Evolutionary conservation across 2,888 invertebrate genomes (phyloP).

Genomic region (Hirudinaria manillensis): DNA sequence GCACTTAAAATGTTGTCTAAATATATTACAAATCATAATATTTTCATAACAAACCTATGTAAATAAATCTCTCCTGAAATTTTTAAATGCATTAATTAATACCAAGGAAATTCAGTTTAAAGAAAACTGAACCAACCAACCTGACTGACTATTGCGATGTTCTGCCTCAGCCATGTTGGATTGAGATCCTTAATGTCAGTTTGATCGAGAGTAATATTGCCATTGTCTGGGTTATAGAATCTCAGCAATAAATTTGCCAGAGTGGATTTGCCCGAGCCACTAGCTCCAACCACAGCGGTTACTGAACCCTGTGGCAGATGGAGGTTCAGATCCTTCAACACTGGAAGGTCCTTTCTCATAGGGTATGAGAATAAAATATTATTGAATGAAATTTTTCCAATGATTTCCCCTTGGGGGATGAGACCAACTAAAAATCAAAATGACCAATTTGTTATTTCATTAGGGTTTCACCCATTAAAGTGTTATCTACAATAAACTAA

Average conservation of each 20-base stretch:
- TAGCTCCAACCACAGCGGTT: slow-evolving; percentile 80
- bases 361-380: slow-evolving; percentile 72
- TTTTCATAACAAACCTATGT: too few species aligned
- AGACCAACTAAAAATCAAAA: slow-evolving; percentile 60
- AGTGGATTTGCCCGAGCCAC: slow-evolving; percentile 92
- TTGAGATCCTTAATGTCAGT: slow-evolving; percentile 69
- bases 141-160: slow-evolving; percentile 84
- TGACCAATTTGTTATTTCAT: slow-evolving; percentile 33
- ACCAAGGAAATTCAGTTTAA: too few species aligned
- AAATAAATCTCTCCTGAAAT: too few species aligned
- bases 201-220: slow-evolving; percentile 63
- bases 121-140: too few species aligned
- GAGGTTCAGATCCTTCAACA: slow-evolving; percentile 66
- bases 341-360: slow-evolving; percentile 59
- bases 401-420: slow-evolving; percentile 55
- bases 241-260: slow-evolving; percentile 75
- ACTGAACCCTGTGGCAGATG: slow-evolving; percentile 62
- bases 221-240: slow-evolving; percentile 29
- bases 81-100: too few species aligned
- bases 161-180: slow-evolving; percentile 75
- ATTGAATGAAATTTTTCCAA: slow-evolving; percentile 69
- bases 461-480: background rate
- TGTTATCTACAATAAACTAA: background rate
- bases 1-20: too few species aligned
- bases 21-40: too few species aligned